Evolutionary conservation across 2,797 vertebrate species (phyloP), one percentile per base, ranked within the genome.

Genomic region (Chelmon rostratus): DNA sequence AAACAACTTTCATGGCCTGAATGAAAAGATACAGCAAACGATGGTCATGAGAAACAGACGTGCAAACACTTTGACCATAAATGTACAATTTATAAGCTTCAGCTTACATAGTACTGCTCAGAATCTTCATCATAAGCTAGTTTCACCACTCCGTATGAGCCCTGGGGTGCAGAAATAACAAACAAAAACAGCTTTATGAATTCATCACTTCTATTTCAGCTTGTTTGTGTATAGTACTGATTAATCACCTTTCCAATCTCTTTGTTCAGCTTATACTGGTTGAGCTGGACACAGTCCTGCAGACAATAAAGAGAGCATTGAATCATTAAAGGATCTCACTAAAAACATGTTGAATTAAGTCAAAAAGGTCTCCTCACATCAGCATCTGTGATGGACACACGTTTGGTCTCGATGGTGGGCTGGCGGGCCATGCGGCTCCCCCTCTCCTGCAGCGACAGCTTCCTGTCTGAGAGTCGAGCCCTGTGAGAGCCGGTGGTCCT

Each of bases 1-100:
- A 99, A 79, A 99, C 96, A 25, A 98, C 97, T 92, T 99, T 99
- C 98, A 99, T 99, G 16, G 98, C 98, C 98, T 99, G 23, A 67
- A 85, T 33, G 68, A 75, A 28, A 0, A 81, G 37, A 61, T 6
- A n/a, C 38, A 77, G 16, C 5, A 6, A 67, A 56, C 8, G 4
- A 53, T 3, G 8, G 3, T 52, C 4, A 58, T 8, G 15, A 54
- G 6, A 40, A 50, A 59, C 12, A 44, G 12, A n/a, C 40, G 47
- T 23, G 13, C 11, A 38, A 59, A 73, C 16, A 38, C 2, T 25
- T 46, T 13, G 2, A 33, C 2, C 6, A 11, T 28, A n/a, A 71
- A 65, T 63, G 16, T 18, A 52, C 8, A 46, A 21, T 31, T 28
- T 23, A 18, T 12, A 21, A 63, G 11, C 23, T 59, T 71, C 1